Conservation (phyloP, 64 coral and sea anemone genomes). For the Montipora efflorescens region DNA sequence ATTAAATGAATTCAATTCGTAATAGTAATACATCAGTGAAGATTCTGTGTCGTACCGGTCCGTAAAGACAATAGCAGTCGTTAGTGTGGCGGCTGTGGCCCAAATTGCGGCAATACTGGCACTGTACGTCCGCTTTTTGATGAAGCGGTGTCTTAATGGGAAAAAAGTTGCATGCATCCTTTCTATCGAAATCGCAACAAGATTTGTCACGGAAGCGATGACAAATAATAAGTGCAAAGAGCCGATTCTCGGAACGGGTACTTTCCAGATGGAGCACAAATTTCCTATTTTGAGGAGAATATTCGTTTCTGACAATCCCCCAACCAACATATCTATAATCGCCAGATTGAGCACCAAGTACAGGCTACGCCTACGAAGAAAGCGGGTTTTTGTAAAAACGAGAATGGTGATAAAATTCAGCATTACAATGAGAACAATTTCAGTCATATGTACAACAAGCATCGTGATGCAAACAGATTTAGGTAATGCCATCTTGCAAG, state of each 20-base stretch:
- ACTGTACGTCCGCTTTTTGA: background rate
- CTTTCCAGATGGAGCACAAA: background rate
- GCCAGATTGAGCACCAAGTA: background rate
- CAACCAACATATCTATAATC: background rate
- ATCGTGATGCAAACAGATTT: background rate
- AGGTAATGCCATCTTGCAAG: background rate
- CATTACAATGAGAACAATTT: background rate
- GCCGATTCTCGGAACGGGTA: background rate
- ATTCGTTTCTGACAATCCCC: background rate
- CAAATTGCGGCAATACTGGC: background rate
- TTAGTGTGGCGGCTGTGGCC: background rate
- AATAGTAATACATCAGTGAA: background rate
- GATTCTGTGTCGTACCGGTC: background rate
- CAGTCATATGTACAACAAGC: background rate
- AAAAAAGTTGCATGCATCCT: background rate
- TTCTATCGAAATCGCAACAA: background rate
- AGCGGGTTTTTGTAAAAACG: background rate
- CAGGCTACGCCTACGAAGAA: background rate
- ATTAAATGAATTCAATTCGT: background rate
- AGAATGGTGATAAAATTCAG: background rate
- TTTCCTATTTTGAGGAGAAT: background rate
- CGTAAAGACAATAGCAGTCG: background rate
- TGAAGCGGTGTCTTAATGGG: background rate
- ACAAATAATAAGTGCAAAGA: background rate
- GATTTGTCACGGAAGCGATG: background rate